Percentiles rank a stretch among this genome's conserved stretches.
phyloP scores from a whole-genome alignment of 2,797 vertebrate species.

The Luscinia luscinia region DNA sequence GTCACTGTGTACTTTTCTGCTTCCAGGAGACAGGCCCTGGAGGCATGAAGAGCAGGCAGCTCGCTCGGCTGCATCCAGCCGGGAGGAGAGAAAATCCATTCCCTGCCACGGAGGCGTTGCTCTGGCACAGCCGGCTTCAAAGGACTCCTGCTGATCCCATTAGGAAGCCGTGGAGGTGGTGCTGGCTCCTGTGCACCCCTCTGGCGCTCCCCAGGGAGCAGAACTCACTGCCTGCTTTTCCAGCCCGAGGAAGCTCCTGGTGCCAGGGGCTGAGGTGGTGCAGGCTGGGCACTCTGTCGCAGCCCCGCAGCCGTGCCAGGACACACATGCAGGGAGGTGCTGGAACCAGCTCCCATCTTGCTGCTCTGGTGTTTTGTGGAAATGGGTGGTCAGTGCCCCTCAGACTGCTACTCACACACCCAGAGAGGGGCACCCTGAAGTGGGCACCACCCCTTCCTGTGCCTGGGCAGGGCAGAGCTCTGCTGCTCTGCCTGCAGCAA shows the following conservation, averaged over 20 bases:
- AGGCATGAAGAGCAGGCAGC: background rate
- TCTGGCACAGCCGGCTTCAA: background rate
- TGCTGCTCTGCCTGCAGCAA: background rate
- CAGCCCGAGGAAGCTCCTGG: fast-evolving
- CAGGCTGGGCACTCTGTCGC: background rate
- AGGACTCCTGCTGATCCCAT: background rate
- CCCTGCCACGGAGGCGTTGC: background rate
- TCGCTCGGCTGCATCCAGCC: background rate
- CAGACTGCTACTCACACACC: background rate
- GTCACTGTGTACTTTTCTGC: constrained; percentile 42
- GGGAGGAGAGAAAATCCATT: background rate
- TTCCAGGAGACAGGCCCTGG: constrained; percentile 13
- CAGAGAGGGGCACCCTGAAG: background rate
- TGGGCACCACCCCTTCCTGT: fast-evolving
- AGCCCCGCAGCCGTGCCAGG: background rate
- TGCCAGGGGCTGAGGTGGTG: background rate
- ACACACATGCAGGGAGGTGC: fast-evolving
- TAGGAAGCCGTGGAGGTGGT: background rate
- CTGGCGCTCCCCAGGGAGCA: background rate
- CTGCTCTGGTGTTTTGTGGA: background rate
- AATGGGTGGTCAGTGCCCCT: background rate
- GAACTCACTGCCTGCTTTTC: background rate
- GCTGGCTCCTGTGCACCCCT: background rate
- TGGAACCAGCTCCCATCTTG: fast-evolving
- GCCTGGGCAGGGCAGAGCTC: background rate